phyloP scores from a whole-genome alignment of 2,113 vertebrate genomes.

The Sinocyclocheilus maitianheensis region DNA sequence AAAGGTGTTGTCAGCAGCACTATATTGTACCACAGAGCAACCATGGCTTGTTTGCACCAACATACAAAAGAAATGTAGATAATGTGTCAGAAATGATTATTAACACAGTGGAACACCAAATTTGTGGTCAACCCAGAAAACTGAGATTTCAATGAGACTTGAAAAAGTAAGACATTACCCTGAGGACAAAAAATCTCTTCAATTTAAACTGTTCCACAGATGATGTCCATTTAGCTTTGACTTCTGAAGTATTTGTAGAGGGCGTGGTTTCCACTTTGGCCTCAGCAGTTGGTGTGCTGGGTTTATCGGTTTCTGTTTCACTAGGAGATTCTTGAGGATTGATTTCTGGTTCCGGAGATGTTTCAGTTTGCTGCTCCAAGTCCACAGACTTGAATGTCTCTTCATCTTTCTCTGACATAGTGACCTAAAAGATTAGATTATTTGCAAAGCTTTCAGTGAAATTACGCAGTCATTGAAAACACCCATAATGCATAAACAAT shows the following conservation, averaged over 20 bases:
- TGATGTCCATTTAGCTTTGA: slow-evolving; percentile 39
- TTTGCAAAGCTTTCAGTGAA: not conserved
- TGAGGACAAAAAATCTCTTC: slow-evolving; percentile 74
- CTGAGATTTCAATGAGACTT: not conserved
- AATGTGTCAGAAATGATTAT: not conserved
- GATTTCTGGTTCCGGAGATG: not conserved
- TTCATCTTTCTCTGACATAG: slow-evolving; percentile 53
- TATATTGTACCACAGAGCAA: not conserved
- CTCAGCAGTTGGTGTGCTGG: not conserved
- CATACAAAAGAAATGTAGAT: not conserved
- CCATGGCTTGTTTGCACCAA: not conserved
- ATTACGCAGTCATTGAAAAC: not conserved
- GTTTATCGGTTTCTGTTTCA: not conserved
- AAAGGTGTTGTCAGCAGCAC: not conserved
- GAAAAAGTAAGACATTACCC: slow-evolving; percentile 65
- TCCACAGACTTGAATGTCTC: slow-evolving; percentile 53
- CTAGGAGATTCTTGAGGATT: not conserved
- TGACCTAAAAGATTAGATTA: slow-evolving; percentile 5
- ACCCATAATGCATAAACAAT: not conserved
- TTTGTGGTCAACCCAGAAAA: not conserved
- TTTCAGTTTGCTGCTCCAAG: slow-evolving; percentile 35
- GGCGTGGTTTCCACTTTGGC: not conserved
- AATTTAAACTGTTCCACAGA: slow-evolving; percentile 64
- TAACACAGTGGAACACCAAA: not conserved
- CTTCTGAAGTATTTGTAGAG: not conserved